These are phyloP conservation scores for Rhyacophila evoluta DNA, from an alignment of 2,888 invertebrate genomes.

Conservation along the genomic window DNA sequence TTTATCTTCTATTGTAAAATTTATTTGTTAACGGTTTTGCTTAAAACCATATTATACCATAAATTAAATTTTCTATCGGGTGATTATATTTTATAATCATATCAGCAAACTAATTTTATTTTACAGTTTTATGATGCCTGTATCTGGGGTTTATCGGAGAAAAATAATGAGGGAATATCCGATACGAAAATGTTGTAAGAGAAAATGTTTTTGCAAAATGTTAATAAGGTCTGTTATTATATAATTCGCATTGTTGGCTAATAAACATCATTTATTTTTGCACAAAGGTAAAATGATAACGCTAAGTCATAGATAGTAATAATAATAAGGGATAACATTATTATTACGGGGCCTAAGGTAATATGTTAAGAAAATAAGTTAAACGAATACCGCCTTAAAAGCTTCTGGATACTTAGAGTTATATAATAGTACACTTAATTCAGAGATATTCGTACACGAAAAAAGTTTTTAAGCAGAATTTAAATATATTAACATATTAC, in stretches of 20 bases:
- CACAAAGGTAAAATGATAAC: background rate
- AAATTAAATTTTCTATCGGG: background rate
- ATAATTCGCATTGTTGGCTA: background rate
- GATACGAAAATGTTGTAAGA: background rate
- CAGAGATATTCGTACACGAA: no score
- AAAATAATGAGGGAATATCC: background rate
- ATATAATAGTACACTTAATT: background rate
- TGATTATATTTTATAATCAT: background rate
- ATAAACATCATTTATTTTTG: constrained; percentile 14
- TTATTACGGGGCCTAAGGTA: background rate
- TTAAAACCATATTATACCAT: background rate
- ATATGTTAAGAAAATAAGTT: background rate
- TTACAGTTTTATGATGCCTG: background rate
- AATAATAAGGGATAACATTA: background rate
- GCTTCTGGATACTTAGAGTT: no score
- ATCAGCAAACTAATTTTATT: background rate
- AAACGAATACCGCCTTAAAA: background rate
- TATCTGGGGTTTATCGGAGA: background rate
- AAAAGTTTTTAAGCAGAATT: no score
- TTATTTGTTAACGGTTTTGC: no score
- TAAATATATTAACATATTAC: no score
- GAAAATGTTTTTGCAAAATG: constrained; percentile 14
- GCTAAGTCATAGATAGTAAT: background rate
- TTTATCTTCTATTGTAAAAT: no score
- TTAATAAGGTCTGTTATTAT: background rate